A percentile compares a stretch with the other conserved stretches of the same genome.
phyloP scores from a whole-genome alignment of 92 coral and sea anemone species.

The Plumapathes pennacea region DNA sequence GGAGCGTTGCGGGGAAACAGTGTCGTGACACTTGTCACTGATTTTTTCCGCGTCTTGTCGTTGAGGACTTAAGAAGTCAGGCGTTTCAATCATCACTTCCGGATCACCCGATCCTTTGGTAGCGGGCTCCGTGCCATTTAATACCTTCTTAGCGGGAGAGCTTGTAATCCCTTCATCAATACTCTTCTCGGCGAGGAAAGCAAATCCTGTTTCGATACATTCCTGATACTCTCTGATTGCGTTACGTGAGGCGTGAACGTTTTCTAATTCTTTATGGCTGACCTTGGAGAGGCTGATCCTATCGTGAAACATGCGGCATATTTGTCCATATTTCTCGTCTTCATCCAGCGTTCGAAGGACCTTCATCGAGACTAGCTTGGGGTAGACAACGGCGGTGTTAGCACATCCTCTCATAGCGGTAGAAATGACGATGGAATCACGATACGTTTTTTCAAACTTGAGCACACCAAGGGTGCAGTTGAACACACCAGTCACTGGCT shows the following conservation, averaged over 20 bases:
- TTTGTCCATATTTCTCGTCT: slow-evolving; percentile 78
- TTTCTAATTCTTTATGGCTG: slow-evolving; percentile 70
- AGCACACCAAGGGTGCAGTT: slow-evolving; percentile 76
- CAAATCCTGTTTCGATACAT: no score
- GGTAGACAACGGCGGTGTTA: slow-evolving; percentile 77
- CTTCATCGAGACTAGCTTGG: slow-evolving; percentile 75
- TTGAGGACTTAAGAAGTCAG: no score
- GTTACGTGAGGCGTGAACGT: slow-evolving; percentile 80
- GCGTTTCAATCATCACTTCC: no score
- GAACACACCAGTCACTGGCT: slow-evolving; percentile 60
- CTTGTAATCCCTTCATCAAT: no score
- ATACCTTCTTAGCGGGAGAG: no score
- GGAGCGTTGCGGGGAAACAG: no score
- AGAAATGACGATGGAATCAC: slow-evolving; percentile 73
- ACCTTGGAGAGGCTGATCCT: slow-evolving; percentile 72
- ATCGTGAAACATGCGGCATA: slow-evolving; percentile 80
- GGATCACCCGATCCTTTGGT: no score
- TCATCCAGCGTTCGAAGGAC: slow-evolving; percentile 78
- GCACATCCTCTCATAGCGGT: slow-evolving; percentile 53
- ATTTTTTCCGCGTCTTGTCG: no score
- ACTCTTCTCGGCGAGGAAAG: no score
- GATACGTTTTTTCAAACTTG: slow-evolving; percentile 45
- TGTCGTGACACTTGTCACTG: no score
- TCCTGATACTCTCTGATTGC: slow-evolving; percentile 73
- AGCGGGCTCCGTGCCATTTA: no score